Percentiles rank a stretch among this genome's conserved stretches.
Conservation (phyloP, 1,140 invertebrate genomes). For the Sinella curviseta region DNA sequence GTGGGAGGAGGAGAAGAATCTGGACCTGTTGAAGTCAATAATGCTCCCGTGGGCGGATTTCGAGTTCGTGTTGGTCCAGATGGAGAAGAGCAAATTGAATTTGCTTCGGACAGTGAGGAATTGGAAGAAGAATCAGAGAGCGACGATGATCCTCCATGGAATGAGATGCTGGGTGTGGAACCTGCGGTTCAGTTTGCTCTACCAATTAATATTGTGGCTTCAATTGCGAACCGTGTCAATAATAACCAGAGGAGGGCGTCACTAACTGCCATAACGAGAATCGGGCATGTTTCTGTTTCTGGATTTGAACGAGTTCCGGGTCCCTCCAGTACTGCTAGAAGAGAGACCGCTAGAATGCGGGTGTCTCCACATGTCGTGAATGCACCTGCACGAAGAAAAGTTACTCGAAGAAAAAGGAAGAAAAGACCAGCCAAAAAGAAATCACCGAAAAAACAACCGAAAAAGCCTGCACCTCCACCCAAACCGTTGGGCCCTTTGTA, state of each 20-base stretch:
- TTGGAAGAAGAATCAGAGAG: not conserved
- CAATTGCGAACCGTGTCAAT: not conserved
- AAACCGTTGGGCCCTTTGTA: not conserved
- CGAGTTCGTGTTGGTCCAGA: conserved; percentile 22
- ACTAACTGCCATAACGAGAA: not conserved
- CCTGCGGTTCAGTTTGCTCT: conserved; percentile 9
- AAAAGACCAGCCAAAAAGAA: not conserved
- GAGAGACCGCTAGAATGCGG: too few relatives aligned
- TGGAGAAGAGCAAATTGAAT: conserved; percentile 29
- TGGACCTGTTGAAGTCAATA: not conserved
- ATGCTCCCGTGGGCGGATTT: conserved; percentile 15
- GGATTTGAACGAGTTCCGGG: too few relatives aligned
- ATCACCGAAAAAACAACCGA: not conserved
- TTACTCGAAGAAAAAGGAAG: not conserved
- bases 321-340: too few relatives aligned
- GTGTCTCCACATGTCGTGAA: too few relatives aligned
- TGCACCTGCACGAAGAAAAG: not conserved
- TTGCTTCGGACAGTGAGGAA: conserved; percentile 20
- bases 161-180: not conserved
- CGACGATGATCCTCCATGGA: not conserved
- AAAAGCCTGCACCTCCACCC: not conserved
- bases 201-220: not conserved
- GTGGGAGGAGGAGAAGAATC: not conserved
- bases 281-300: not conserved
- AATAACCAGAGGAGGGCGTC: not conserved